A percentile compares a stretch with the other conserved stretches of the same genome.
phyloP scores from a whole-genome alignment of 1,140 invertebrate genomes.

The Aradophagus sp. region DNA sequence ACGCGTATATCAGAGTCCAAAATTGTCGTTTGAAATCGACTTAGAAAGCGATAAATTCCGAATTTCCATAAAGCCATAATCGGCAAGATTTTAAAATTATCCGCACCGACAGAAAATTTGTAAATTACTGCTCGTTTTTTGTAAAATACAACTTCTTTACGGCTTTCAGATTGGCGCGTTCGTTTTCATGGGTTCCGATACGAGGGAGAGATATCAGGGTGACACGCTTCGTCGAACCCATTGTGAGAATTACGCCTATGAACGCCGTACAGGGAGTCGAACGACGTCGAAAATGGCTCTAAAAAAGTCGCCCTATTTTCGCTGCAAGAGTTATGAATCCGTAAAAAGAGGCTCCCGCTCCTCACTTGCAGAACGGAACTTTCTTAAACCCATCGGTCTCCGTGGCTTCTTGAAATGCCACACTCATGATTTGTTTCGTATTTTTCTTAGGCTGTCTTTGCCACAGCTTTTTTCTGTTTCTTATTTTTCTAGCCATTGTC shows the following conservation, averaged over 20 bases:
- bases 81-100: conserved; percentile 50
- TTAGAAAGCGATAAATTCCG: conserved; percentile 38
- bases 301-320: conserved; percentile 56
- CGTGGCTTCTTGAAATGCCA: conserved; percentile 50
- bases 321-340: conserved; percentile 56
- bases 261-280: conserved; percentile 50
- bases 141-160: conserved; percentile 54
- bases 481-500: conserved; percentile 36
- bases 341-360: conserved; percentile 46
- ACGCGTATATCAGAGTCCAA: conserved; percentile 11
- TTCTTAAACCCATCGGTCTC: conserved; percentile 51
- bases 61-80: conserved; percentile 24
- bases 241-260: conserved; percentile 59
- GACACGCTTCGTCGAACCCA: conserved; percentile 54
- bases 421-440: conserved; percentile 57
- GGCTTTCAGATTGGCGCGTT: conserved; percentile 35
- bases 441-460: conserved; percentile 36
- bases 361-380: conserved; percentile 47
- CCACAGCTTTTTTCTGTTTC: neutral
- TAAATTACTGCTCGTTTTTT: conserved; percentile 53
- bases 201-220: conserved; percentile 56
- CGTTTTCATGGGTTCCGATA: conserved; percentile 47
- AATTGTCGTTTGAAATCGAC: conserved; percentile 19
- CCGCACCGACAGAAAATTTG: conserved; percentile 44
- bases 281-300: conserved; percentile 54